A percentile compares a stretch with the other conserved stretches of the same genome.
phyloP scores from a whole-genome alignment of 2,797 vertebrate species.

The Coendou prehensilis region DNA sequence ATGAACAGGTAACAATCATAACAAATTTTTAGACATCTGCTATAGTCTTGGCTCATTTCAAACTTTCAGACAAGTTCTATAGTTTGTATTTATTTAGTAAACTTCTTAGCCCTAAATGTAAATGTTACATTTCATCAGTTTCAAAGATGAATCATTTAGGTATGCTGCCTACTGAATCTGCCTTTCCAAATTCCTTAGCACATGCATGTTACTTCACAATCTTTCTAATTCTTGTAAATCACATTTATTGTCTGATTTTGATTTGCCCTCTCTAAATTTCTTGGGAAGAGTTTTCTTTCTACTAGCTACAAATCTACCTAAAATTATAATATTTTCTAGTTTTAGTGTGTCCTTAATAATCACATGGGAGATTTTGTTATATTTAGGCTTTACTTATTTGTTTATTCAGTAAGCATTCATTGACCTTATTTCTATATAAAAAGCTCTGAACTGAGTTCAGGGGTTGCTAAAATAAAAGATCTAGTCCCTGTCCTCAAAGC shows the following conservation, averaged over 20 bases:
- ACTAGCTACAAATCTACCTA: background rate
- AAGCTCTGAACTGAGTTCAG: background rate
- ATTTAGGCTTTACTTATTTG: background rate
- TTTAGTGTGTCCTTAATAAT: background rate
- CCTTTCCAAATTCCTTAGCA: background rate
- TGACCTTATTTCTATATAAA: background rate
- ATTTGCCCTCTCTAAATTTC: background rate
- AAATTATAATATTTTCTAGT: conserved; percentile 18
- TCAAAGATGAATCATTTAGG: background rate
- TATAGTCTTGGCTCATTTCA: background rate
- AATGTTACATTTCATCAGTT: background rate
- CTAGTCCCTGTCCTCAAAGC: background rate
- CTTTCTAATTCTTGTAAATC: conserved; percentile 32
- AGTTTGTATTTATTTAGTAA: background rate
- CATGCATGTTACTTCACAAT: background rate
- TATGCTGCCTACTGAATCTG: background rate
- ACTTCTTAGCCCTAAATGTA: background rate
- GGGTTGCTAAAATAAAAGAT: background rate
- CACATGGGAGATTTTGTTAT: background rate
- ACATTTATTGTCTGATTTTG: background rate
- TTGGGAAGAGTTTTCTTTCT: background rate
- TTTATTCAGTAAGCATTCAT: background rate
- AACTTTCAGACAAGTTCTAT: background rate
- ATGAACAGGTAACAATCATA: background rate
- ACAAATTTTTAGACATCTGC: background rate